Base-by-base conservation (phyloP, 1,140 invertebrate genomes). In the Rhysida immarginata region DNA sequence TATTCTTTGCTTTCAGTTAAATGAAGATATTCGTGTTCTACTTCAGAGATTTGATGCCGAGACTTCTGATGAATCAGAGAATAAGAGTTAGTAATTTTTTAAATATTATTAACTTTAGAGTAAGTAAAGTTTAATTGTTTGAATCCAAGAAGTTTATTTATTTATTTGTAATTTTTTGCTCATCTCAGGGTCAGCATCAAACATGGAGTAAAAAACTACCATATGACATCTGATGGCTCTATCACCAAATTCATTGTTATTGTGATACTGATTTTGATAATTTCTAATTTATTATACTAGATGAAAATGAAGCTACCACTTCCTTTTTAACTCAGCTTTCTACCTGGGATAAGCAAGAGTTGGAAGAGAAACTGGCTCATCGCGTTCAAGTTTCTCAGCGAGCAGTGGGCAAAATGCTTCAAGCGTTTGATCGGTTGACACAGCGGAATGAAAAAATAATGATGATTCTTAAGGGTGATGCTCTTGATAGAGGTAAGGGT, bases 11-110 rank as follows among this genome's bases (percentile, higher is more conserved):
- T 21, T 56, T 45, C 43, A 64, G 67, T 74, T 95, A 14, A 94
- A 98, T 77, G 94, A 98, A 77, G 94, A 98, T 72, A 90, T 97
- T 59, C 73, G 94, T 62, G 83, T 97, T 26, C 69, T 97, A 24
- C 72, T 97, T 56, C 92, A 96, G 69, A 76, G 94, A 64, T 96
- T 97, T 78, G 94, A 96, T 78, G 89, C 92, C 13, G 93, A 97
- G 72, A 95, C 91, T 41, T 88, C 90, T 26, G 92, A 96, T 78
- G 93, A 96, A 73, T 85, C 85, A 23, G 90, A 96, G 74, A 93
- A 87, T 68, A 87, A 85, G 77, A 93, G 85, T 89, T 77, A 76
- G 66, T 60, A 21, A 48, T 41, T 24, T 54, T 18, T 58, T 20
- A 2, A n/a, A n/a, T n/a, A n/a, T n/a, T n/a, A n/a, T n/a, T n/a